These are phyloP conservation scores for Hydractinia echinata DNA, from an alignment of 30 jellyfish, hydroid and myxozoan species.

Conservation along the genomic window DNA sequence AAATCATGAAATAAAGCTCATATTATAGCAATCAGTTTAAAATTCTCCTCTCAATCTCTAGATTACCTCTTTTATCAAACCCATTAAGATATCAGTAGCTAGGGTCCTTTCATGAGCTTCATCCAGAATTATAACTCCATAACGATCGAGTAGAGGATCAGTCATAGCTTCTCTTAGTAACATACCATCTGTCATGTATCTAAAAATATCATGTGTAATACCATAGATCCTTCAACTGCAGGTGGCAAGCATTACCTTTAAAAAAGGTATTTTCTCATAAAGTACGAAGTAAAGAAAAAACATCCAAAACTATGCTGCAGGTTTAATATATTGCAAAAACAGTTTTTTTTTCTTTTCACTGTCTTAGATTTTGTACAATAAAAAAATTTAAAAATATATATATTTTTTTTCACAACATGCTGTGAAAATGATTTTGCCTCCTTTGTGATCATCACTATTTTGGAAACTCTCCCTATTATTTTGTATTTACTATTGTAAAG, in stretches of 20 bases:
- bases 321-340: too few relatives aligned
- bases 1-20: background rate
- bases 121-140: conserved; percentile 94
- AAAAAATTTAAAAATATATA: too few relatives aligned
- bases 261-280: background rate
- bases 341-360: too few relatives aligned
- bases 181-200: conserved; percentile 99
- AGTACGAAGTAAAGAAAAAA: background rate
- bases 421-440: too few relatives aligned
- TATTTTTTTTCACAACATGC: too few relatives aligned
- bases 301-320: too few relatives aligned
- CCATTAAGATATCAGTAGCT: conserved; percentile 99
- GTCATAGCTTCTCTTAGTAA: conserved; percentile 99
- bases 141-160: conserved; percentile 94
- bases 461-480: too few relatives aligned
- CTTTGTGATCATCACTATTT: too few relatives aligned
- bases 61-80: conserved; percentile 89
- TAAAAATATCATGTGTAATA: background rate
- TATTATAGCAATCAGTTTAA: conserved; percentile 5
- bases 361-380: too few relatives aligned
- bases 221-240: background rate
- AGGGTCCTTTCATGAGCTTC: conserved; percentile 99
- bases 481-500: too few relatives aligned
- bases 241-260: too few relatives aligned
- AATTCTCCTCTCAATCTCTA: background rate